Conservation (phyloP, 2,797 vertebrate genomes). For the Pseudopleuronectes americanus region DNA sequence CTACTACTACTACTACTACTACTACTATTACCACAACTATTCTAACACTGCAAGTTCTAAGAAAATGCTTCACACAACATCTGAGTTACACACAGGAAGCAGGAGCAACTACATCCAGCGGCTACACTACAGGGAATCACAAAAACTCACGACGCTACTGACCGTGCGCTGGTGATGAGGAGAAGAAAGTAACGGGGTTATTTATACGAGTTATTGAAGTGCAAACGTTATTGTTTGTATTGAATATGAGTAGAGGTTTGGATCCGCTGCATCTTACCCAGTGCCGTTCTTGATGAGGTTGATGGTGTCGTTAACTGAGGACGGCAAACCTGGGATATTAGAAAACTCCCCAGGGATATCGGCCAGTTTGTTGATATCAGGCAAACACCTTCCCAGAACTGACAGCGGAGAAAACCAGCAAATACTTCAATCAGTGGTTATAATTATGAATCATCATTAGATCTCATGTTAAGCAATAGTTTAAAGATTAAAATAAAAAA, state of each 20-base stretch:
- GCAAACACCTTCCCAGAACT: slow-evolving; percentile 88
- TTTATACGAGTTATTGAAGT: background rate
- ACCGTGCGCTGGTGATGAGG: slow-evolving; percentile 67
- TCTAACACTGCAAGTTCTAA: too few species aligned
- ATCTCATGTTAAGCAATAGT: background rate
- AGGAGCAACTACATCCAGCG: slow-evolving; percentile 36
- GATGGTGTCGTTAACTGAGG: slow-evolving; percentile 58
- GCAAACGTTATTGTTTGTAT: background rate
- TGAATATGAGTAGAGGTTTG: background rate
- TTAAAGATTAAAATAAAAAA: too few species aligned
- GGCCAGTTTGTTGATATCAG: slow-evolving; percentile 42
- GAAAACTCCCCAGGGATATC: slow-evolving; percentile 46
- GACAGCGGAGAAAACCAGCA: background rate
- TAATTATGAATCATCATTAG: background rate
- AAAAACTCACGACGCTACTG: slow-evolving; percentile 63
- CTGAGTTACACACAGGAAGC: too few species aligned
- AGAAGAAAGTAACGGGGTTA: slow-evolving; percentile 47
- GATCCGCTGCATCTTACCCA: slow-evolving; percentile 68
- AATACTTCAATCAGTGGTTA: too few species aligned
- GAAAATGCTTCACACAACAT: background rate
- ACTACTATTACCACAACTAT: too few species aligned
- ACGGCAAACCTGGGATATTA: slow-evolving; percentile 36
- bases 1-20: too few species aligned
- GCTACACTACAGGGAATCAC: slow-evolving; percentile 35
- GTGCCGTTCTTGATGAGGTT: slow-evolving; percentile 74